A percentile compares a stretch with the other conserved stretches of the same genome.
Conservation (phyloP, 2,888 invertebrate genomes). For the Sphaerophoria taeniata region DNA sequence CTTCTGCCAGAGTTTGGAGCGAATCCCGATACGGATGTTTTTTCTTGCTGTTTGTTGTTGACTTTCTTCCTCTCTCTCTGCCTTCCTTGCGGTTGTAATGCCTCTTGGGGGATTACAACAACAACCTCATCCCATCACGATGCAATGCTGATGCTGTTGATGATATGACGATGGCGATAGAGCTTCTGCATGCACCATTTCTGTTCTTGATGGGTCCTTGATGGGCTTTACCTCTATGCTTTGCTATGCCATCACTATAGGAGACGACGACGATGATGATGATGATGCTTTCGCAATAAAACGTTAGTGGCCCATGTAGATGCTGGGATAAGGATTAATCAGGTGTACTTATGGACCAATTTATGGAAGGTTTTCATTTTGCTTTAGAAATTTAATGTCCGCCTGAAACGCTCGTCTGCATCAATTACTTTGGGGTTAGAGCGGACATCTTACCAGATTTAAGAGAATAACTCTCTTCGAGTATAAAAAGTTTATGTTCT, state of each 20-base stretch:
- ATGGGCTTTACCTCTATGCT: slow-evolving; percentile 47
- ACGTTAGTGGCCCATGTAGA: slow-evolving; percentile 63
- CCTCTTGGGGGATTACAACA: slow-evolving; percentile 46
- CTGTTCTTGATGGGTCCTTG: slow-evolving; percentile 64
- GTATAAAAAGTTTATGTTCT: background rate
- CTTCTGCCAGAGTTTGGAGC: slow-evolving; percentile 7
- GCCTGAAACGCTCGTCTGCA: slow-evolving; percentile 24
- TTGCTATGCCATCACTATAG: slow-evolving; percentile 1
- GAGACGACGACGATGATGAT: background rate
- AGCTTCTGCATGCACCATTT: slow-evolving; percentile 71
- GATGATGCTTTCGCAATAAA: slow-evolving; percentile 65
- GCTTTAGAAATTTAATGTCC: slow-evolving; percentile 36
- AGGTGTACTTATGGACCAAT: slow-evolving; percentile 58
- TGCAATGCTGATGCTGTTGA: slow-evolving; percentile 34
- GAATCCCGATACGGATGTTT: slow-evolving; percentile 2
- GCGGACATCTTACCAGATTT: slow-evolving; percentile 9
- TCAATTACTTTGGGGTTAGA: slow-evolving; percentile 14
- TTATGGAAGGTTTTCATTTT: slow-evolving; percentile 52
- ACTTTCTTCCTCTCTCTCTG: background rate
- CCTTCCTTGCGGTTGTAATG: too few relatives aligned
- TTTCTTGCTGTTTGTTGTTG: slow-evolving; percentile 16
- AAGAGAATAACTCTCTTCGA: slow-evolving; percentile 17
- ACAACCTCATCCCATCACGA: slow-evolving; percentile 13
- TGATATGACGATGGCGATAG: slow-evolving; percentile 57
- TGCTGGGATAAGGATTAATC: slow-evolving; percentile 57